phyloP scores from a whole-genome alignment of 2,797 vertebrate genomes.

The Alosa sapidissima region DNA sequence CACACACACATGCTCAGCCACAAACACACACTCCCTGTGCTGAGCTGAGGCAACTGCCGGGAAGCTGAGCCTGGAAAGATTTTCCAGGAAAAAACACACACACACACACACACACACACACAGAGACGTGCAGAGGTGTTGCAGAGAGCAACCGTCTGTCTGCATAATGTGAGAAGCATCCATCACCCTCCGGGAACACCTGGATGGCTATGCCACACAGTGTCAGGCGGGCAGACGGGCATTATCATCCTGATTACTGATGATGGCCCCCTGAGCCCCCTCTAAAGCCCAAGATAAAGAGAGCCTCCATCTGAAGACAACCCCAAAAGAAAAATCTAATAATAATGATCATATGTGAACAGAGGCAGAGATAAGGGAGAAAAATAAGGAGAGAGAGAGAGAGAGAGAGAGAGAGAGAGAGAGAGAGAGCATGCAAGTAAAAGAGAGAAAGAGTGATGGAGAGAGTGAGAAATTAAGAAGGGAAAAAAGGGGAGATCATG shows the following conservation, averaged over 20 bases:
- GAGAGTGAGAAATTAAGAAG: background rate
- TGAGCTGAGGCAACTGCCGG: conserved; percentile 66
- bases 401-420: background rate
- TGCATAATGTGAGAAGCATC: conserved; percentile 61
- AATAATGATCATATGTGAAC: conserved; percentile 54
- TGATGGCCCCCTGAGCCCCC: conserved; percentile 48
- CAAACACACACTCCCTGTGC: conserved; percentile 46
- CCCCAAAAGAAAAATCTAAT: conserved; percentile 44
- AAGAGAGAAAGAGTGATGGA: conserved; percentile 13
- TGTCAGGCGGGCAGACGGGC: conserved; percentile 34
- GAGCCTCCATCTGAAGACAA: conserved; percentile 38
- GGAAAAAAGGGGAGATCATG: background rate
- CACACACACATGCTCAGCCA: background rate
- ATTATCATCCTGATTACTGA: conserved; percentile 56
- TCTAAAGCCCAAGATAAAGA: conserved; percentile 47
- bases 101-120: background rate
- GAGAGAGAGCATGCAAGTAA: background rate
- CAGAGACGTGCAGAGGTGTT: conserved; percentile 54
- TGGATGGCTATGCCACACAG: conserved; percentile 51
- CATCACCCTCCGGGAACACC: conserved; percentile 62
- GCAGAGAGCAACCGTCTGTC: conserved; percentile 62
- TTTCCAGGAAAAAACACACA: conserved; percentile 68
- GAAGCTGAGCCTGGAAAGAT: conserved; percentile 61
- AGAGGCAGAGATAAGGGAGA: background rate
- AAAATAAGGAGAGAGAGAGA: background rate